Evolutionary conservation across 2,888 invertebrate genomes (phyloP), one percentile per base, ranked within the genome.

Genomic region (Galeruca laticollis): DNA sequence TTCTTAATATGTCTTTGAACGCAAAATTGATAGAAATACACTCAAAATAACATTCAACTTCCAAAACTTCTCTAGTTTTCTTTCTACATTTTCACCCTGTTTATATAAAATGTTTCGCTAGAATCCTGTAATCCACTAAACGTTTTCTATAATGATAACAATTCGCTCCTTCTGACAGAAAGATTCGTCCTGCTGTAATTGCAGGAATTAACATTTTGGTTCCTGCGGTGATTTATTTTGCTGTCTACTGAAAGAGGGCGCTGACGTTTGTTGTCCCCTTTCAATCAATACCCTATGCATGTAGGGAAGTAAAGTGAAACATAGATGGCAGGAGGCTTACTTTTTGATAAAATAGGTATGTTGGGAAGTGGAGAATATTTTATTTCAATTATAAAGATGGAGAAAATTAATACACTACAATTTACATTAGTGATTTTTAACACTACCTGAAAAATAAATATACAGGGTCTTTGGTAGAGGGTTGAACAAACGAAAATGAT

Each of bases 311-410:
- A 47, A 18, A 18, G n/a, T 18, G 15, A 47, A 18, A 18, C 15
- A 54, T 13, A 54, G 54, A 54, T 54, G 54, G 54, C 54, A 31
- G 47, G 47, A 18, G n/a, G 1, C 43, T n/a, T 43, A 18, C 47
- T 2, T 8, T 9, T 47, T 18, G 15, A 18, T 15, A 15, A 8
- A 15, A 15, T n/a, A 54, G 21, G 20, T 51, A 31, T 26, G 3
- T 5, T 6, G 6, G 26, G 26, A 26, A 26, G n/a, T n/a, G n/a
- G n/a, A n/a, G n/a, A 26, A 26, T 26, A 26, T 26, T 26, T 26
- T 26, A 26, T 26, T 1, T 26, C 6, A 26, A 26, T 26, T 5
- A 26, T 26, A 26, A 26, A 26, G 26, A 26, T 26, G 1, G n/a
- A 26, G 26, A 26, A 26, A 5, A 26, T 26, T 26, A 3, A 3